Evolutionary conservation across 2,797 vertebrate species (phyloP).

Genomic region (Leptatherina wallacei): DNA sequence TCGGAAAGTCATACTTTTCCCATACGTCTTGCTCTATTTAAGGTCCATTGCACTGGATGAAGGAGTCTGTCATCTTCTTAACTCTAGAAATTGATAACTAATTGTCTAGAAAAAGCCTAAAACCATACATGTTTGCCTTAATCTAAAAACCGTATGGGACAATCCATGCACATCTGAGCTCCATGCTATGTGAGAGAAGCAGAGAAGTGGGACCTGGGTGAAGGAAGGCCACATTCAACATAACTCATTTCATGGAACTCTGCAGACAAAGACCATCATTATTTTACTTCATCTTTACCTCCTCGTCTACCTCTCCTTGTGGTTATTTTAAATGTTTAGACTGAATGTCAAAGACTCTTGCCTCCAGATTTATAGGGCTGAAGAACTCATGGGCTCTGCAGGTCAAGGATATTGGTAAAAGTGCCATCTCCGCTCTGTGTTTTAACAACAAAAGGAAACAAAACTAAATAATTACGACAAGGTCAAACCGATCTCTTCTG

Average conservation of each 20-base stretch:
- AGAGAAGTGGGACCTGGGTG: conserved; percentile 17
- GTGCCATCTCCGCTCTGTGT: conserved; percentile 57
- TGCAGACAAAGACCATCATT: conserved; percentile 58
- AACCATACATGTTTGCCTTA: conserved; percentile 51
- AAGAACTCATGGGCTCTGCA: conserved; percentile 39
- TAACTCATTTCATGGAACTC: conserved; percentile 49
- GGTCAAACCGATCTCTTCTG: conserved; percentile 60
- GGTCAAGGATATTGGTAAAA: conserved; percentile 61
- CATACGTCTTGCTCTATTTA: conserved; percentile 33
- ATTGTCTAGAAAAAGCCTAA: conserved; percentile 54
- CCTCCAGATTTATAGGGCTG: conserved; percentile 62
- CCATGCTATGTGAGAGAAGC: conserved; percentile 33
- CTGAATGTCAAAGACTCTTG: conserved; percentile 47
- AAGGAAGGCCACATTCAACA: conserved; percentile 48
- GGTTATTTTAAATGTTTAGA: conserved; percentile 66
- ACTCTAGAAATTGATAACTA: conserved; percentile 60
- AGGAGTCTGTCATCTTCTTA: conserved; percentile 55
- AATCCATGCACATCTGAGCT: conserved; percentile 50
- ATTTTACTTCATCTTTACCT: conserved; percentile 55
- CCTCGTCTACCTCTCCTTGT: conserved; percentile 50
- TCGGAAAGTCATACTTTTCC: conserved; percentile 35
- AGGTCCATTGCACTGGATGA: conserved; percentile 30
- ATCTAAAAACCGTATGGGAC: conserved; percentile 67
- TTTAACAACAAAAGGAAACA: conserved; percentile 58
- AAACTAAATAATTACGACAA: conserved; percentile 66